phyloP scores from a whole-genome alignment of 2,797 vertebrate species.

The Amniataba percoides region DNA sequence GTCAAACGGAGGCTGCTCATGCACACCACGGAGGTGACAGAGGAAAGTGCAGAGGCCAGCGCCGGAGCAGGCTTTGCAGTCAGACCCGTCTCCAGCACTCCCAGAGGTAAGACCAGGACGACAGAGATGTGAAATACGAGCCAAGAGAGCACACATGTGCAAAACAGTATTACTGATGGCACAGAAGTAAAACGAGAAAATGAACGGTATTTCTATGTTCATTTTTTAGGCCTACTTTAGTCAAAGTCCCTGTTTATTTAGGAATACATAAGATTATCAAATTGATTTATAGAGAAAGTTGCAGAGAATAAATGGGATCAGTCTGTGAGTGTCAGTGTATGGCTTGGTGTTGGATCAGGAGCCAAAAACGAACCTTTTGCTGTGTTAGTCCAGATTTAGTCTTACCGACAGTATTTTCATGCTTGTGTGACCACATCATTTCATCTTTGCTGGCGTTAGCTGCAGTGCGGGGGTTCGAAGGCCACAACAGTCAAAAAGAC shows the following conservation, averaged over 20 bases:
- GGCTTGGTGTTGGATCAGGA: not conserved
- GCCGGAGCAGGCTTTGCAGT: not conserved
- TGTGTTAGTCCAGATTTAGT: not conserved
- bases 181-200: not conserved
- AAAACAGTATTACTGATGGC: not conserved
- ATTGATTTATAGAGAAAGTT: not conserved
- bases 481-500: conserved; percentile 19
- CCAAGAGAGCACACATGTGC: not conserved
- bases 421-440: conserved; percentile 15
- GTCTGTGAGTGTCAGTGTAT: not conserved
- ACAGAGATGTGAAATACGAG: not conserved
- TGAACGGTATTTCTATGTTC: not conserved
- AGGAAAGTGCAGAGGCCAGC: not conserved
- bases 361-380: not conserved
- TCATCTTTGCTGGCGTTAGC: conserved; percentile 41
- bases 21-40: conserved; percentile 56
- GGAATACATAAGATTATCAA: not conserved
- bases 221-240: not conserved
- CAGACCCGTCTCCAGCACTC: conserved; percentile 59
- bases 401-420: not conserved
- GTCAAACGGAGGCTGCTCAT: conserved; percentile 85
- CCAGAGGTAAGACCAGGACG: conserved; percentile 64
- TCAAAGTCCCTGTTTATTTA: not conserved
- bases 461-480: conserved; percentile 27
- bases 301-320: not conserved